These are phyloP conservation scores for Ochropleura leucogaster DNA, from an alignment of 2,888 invertebrate genomes.

Conservation along the genomic window DNA sequence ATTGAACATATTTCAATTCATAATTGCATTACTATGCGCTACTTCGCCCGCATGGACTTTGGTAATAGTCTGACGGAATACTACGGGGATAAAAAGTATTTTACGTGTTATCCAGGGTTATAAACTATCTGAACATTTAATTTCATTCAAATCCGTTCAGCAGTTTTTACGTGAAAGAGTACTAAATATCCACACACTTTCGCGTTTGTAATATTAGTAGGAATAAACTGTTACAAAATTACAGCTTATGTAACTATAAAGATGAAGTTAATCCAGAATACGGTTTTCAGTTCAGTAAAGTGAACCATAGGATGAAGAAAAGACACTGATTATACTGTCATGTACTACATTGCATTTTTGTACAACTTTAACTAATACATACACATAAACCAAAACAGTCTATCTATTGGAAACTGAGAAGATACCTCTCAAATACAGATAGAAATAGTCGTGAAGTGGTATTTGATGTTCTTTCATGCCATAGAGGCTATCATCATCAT, in stretches of 20 bases:
- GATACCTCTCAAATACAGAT: background rate
- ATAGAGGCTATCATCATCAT: background rate
- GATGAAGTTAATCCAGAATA: background rate
- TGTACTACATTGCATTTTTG: background rate
- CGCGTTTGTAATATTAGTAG: too few relatives aligned
- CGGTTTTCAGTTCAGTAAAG: background rate
- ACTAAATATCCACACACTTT: too few relatives aligned
- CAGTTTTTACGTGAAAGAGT: too few relatives aligned
- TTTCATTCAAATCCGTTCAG: too few relatives aligned
- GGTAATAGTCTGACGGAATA: too few relatives aligned
- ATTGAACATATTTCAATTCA: background rate
- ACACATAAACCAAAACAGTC: too few relatives aligned
- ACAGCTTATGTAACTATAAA: background rate
- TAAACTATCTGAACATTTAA: too few relatives aligned
- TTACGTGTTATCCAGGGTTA: too few relatives aligned
- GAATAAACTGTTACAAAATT: background rate
- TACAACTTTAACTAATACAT: too few relatives aligned
- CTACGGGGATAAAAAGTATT: too few relatives aligned
- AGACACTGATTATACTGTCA: background rate
- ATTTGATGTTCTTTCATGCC: background rate
- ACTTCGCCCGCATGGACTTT: too few relatives aligned
- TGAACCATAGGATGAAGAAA: background rate
- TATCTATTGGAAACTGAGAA: background rate
- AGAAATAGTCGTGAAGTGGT: too few relatives aligned
- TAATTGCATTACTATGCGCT: background rate